These are phyloP conservation scores for Tetragonula clypearis DNA, from an alignment of 1,140 invertebrate species.

Conservation along the genomic window DNA sequence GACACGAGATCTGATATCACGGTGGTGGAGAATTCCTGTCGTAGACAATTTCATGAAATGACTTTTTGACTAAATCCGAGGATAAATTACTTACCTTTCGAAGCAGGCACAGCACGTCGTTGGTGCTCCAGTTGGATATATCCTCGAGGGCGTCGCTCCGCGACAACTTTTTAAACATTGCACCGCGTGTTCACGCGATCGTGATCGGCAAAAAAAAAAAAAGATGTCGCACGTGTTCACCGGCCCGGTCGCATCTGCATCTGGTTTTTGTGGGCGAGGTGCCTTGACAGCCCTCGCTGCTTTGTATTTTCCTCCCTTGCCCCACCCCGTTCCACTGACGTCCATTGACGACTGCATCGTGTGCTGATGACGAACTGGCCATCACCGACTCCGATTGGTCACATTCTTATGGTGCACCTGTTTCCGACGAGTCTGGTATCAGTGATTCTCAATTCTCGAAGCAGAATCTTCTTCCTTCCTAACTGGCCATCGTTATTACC, in stretches of 20 bases:
- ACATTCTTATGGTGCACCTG: constrained; percentile 56
- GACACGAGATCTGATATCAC: not conserved
- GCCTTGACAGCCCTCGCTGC: constrained; percentile 49
- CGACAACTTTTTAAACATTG: constrained; percentile 69
- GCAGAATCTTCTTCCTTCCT: not conserved
- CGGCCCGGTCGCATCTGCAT: constrained; percentile 70
- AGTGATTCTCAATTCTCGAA: not conserved
- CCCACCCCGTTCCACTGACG: not conserved
- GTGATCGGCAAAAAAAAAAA: constrained; percentile 38
- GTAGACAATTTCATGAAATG: not conserved
- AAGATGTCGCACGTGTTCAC: constrained; percentile 73
- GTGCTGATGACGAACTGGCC: constrained; percentile 5
- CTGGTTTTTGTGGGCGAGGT: constrained; percentile 70
- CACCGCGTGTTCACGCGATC: constrained; percentile 50
- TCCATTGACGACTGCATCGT: constrained; percentile 9
- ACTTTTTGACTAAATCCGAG: not conserved
- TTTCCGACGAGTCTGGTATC: constrained; percentile 9
- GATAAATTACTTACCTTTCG: constrained; percentile 74
- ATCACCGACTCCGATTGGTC: constrained; percentile 54
- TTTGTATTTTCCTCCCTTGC: constrained; percentile 32
- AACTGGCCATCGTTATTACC: not conserved
- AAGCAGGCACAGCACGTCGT: constrained; percentile 71
- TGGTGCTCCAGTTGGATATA: constrained; percentile 73
- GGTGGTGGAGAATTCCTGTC: not conserved
- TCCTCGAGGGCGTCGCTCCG: constrained; percentile 70